Evolutionary conservation across 92 coral and sea anemone species (phyloP).

Genomic region (Phymanthus crucifer): DNA sequence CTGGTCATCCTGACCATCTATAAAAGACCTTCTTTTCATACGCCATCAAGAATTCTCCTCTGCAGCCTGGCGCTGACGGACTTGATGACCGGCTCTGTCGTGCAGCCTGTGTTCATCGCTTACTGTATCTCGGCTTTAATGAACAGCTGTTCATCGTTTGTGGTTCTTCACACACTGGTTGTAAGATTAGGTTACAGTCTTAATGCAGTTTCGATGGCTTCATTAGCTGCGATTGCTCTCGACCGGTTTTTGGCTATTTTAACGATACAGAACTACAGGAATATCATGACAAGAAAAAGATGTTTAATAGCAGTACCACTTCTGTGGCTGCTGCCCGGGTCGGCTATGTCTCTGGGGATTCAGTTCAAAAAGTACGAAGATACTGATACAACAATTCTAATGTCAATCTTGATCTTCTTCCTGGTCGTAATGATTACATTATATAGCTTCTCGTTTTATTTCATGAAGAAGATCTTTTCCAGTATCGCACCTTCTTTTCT

Average conservation of each 20-base stretch:
- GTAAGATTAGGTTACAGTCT: background rate
- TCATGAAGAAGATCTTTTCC: background rate
- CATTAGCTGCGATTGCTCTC: background rate
- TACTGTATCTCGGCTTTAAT: conserved; percentile 8
- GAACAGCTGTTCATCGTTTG: background rate
- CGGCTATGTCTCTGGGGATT: background rate
- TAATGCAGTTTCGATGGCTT: background rate
- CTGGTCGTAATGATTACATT: background rate
- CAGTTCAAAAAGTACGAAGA: background rate
- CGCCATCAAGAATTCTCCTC: conserved; percentile 25
- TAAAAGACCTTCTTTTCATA: conserved; percentile 11
- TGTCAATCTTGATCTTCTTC: background rate
- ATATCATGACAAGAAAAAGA: background rate
- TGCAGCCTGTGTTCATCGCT: conserved; percentile 5
- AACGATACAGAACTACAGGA: background rate
- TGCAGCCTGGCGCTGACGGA: conserved; percentile 11
- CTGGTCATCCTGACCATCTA: conserved; percentile 11
- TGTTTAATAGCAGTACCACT: background rate
- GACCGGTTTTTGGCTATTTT: conserved; percentile 15
- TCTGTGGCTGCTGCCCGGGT: background rate
- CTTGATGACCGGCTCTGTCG: background rate
- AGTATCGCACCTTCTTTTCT: background rate
- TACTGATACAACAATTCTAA: background rate
- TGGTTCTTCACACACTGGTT: background rate
- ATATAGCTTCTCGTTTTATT: background rate